These are phyloP conservation scores for Takifugu flavidus DNA, from an alignment of 2,113 vertebrate genomes.

Conservation along the genomic window DNA sequence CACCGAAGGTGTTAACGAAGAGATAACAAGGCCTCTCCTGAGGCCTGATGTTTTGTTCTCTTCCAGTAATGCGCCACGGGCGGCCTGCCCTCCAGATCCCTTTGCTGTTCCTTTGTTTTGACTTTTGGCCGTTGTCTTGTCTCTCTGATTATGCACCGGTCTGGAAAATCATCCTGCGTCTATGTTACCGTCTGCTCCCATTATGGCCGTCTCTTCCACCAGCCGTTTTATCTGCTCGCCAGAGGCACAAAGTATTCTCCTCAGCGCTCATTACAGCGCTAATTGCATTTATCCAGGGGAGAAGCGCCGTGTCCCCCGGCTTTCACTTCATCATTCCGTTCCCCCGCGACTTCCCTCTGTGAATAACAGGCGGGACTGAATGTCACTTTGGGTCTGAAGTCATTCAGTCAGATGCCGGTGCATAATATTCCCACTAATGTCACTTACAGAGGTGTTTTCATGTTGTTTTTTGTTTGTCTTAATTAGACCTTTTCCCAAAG, in stretches of 20 bases:
- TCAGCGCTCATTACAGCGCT: slow-evolving; percentile 50
- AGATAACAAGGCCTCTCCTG: slow-evolving; percentile 15
- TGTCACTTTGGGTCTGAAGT: slow-evolving; percentile 45
- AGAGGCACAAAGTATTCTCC: slow-evolving; percentile 34
- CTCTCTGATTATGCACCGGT: slow-evolving; percentile 35
- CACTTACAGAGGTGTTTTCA: slow-evolving; percentile 8
- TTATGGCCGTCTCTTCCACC: slow-evolving; percentile 10
- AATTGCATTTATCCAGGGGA: slow-evolving; percentile 46
- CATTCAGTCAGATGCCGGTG: slow-evolving; percentile 43
- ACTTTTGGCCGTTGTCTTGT: slow-evolving; percentile 15
- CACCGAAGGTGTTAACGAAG: slow-evolving; percentile 29
- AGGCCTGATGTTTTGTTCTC: slow-evolving; percentile 36
- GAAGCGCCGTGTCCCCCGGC: slow-evolving; percentile 16
- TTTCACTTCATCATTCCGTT: slow-evolving; percentile 6
- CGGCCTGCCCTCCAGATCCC: slow-evolving; percentile 35
- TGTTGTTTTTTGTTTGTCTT: slow-evolving; percentile 41
- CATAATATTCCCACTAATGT: slow-evolving; percentile 15
- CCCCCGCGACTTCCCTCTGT: slow-evolving; percentile 35
- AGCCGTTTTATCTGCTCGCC: slow-evolving; percentile 29
- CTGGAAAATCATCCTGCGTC: slow-evolving; percentile 33
- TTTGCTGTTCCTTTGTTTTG: slow-evolving; percentile 51
- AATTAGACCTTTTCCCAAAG: slow-evolving; percentile 91
- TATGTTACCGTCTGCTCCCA: slow-evolving; percentile 22
- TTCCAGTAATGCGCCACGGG: background rate
- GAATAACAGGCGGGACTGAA: slow-evolving; percentile 42